Evolutionary conservation across 1,140 invertebrate species (phyloP).

Genomic region (Euwallacea similis): DNA sequence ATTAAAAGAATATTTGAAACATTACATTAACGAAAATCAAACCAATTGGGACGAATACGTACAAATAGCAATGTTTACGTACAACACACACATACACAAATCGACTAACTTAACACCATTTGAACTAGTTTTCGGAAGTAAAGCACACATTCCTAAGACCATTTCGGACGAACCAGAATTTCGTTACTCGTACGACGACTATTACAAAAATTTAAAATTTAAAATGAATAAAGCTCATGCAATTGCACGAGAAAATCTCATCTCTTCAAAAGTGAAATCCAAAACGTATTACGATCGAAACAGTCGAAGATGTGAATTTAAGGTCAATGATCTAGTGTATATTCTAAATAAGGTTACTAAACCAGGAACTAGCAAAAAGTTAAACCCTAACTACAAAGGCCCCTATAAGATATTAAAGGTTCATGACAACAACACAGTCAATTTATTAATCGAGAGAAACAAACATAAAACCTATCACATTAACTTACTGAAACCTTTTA

Average conservation of each 20-base stretch:
- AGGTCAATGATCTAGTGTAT: slow-evolving; percentile 39
- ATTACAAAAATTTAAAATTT: slow-evolving; percentile 44
- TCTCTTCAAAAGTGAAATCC: slow-evolving; percentile 42
- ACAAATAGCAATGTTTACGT: slow-evolving; percentile 50
- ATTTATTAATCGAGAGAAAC: slow-evolving; percentile 28
- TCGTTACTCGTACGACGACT: slow-evolving; percentile 48
- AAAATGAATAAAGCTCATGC: slow-evolving; percentile 46
- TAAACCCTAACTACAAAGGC: slow-evolving; percentile 32
- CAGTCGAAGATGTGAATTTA: slow-evolving; percentile 32
- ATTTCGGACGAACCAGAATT: slow-evolving; percentile 38
- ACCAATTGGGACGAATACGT: slow-evolving; percentile 49
- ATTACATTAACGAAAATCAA: slow-evolving; percentile 44
- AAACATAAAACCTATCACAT: slow-evolving; percentile 36
- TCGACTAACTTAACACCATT: slow-evolving; percentile 53
- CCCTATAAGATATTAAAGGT: slow-evolving; percentile 35
- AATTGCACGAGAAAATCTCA: slow-evolving; percentile 47
- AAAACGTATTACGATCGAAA: slow-evolving; percentile 48
- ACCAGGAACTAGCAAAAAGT: slow-evolving; percentile 32
- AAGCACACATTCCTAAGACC: slow-evolving; percentile 43
- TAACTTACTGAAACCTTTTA: slow-evolving; percentile 39
- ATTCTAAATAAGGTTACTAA: slow-evolving; percentile 31
- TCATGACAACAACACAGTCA: slow-evolving; percentile 31
- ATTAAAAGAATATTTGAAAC: slow-evolving; percentile 48
- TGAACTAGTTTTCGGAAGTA: slow-evolving; percentile 52
- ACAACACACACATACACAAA: slow-evolving; percentile 51